A percentile compares a stretch with the other conserved stretches of the same genome.
Evolutionary conservation across 2,113 vertebrate genomes (phyloP).

Genomic region (Terrapene triunguis): DNA sequence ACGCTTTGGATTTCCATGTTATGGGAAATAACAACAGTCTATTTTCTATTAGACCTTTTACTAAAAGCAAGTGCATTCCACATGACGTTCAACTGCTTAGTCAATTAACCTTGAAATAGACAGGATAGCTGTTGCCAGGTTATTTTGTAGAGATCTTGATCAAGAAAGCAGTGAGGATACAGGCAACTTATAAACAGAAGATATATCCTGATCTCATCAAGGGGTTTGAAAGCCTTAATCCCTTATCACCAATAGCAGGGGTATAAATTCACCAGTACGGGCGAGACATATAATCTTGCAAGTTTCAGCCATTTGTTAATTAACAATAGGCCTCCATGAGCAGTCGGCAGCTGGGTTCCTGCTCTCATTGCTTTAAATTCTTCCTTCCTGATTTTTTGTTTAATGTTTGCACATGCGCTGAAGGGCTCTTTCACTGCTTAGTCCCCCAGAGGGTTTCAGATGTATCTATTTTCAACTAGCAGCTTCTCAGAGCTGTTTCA

Average conservation of each 20-base stretch:
- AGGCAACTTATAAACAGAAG: fast-evolving
- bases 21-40: background rate
- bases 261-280: background rate
- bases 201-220: fast-evolving
- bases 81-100: background rate
- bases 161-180: fast-evolving
- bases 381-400: background rate
- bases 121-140: fast-evolving
- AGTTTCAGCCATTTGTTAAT: background rate
- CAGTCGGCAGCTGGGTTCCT: background rate
- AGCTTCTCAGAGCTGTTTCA: background rate
- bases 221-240: fast-evolving
- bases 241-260: fast-evolving
- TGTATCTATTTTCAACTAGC: background rate
- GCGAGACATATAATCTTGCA: background rate
- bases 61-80: fast-evolving
- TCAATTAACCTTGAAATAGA: too few species aligned
- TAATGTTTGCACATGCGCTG: background rate
- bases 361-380: background rate
- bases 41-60: fast-evolving
- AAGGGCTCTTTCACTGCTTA: background rate
- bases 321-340: background rate
- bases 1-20: background rate
- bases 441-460: background rate
- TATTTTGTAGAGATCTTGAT: fast-evolving